Evolutionary conservation across 2,113 vertebrate genomes (phyloP).

Genomic region (Benthochromis sp.): DNA sequence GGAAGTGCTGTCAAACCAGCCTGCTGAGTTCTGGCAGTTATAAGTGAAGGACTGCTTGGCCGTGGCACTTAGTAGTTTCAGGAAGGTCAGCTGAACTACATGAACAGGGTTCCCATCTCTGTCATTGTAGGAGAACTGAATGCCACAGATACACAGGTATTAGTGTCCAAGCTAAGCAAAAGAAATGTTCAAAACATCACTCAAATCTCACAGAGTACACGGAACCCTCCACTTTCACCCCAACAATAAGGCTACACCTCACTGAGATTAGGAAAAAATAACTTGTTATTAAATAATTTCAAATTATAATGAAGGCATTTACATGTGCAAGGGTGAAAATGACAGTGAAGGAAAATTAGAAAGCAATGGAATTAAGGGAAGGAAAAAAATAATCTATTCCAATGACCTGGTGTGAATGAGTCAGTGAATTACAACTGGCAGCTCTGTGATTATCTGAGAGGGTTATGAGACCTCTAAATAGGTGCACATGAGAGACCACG

Average conservation of each 20-base stretch:
- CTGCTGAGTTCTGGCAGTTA: slow-evolving; percentile 80
- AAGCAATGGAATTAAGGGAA: not conserved
- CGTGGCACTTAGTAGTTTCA: slow-evolving; percentile 81
- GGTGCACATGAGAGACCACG: slow-evolving; percentile 28
- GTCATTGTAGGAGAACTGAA: slow-evolving; percentile 85
- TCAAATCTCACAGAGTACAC: not conserved
- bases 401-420: not conserved
- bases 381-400: not conserved
- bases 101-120: slow-evolving; percentile 74
- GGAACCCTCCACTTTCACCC: not conserved
- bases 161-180: not conserved
- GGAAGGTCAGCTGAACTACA: slow-evolving; percentile 86
- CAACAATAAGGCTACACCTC: not conserved
- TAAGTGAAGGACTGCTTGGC: slow-evolving; percentile 82
- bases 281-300: not conserved
- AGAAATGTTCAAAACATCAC: not conserved
- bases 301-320: not conserved
- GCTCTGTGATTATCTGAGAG: slow-evolving; percentile 22
- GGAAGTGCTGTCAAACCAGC: slow-evolving; percentile 77
- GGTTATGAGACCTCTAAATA: slow-evolving; percentile 23
- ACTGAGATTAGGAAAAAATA: not conserved
- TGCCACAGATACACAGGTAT: not conserved
- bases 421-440: not conserved
- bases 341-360: not conserved
- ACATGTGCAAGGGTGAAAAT: not conserved